A percentile compares a stretch with the other conserved stretches of the same genome.
phyloP scores from a whole-genome alignment of 1,140 invertebrate species.

The Leptonema lineaticorne region DNA sequence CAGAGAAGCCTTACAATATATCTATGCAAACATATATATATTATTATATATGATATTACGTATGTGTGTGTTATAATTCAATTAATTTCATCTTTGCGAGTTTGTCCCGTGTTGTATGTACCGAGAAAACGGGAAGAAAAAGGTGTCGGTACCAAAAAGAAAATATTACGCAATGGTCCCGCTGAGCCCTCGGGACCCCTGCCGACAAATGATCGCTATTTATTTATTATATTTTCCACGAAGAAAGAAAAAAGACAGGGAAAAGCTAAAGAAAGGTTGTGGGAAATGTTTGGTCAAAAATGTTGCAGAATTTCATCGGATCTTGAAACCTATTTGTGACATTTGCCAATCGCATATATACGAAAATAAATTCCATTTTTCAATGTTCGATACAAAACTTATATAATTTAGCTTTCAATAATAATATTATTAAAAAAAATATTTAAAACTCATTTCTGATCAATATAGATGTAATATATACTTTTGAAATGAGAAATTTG shows the following conservation, averaged over 20 bases:
- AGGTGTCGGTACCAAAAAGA: conserved; percentile 23
- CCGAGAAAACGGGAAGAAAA: neutral
- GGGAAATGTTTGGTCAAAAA: conserved; percentile 16
- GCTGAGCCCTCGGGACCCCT: conserved; percentile 27
- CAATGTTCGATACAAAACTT: neutral
- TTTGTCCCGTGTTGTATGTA: conserved; percentile 1
- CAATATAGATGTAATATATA: neutral
- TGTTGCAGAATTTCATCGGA: neutral
- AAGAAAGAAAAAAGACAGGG: conserved; percentile 2
- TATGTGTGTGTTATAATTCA: conserved; percentile 26
- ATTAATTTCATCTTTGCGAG: conserved; percentile 31
- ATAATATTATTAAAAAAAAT: neutral
- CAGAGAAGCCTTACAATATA: too few relatives aligned
- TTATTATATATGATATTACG: neutral
- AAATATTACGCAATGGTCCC: conserved; percentile 39
- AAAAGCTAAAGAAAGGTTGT: neutral
- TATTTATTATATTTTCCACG: conserved; percentile 37
- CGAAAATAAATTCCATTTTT: too few relatives aligned
- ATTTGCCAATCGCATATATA: too few relatives aligned
- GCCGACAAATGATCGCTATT: conserved; percentile 28
- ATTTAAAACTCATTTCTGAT: neutral
- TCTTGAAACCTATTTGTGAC: too few relatives aligned
- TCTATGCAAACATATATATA: conserved; percentile 1
- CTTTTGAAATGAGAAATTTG: too few relatives aligned
- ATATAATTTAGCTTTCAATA: neutral